These are phyloP conservation scores for Capreolus pygargus DNA, from an alignment of 2,113 vertebrate species.

Conservation along the genomic window DNA sequence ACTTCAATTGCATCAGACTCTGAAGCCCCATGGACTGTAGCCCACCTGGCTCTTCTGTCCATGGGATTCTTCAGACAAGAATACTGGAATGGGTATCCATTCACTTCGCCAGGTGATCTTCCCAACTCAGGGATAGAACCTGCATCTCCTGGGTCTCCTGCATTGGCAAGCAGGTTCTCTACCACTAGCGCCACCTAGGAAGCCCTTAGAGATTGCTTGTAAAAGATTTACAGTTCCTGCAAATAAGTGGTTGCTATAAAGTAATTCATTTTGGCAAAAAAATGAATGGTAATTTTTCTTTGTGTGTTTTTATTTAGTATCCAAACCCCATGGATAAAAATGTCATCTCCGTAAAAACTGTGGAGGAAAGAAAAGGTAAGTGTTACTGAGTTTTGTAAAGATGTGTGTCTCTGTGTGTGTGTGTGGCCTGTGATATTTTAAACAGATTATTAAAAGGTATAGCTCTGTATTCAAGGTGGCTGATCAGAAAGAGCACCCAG, in stretches of 20 bases:
- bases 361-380: conserved; percentile 82
- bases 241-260: background rate
- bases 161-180: background rate
- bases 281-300: conserved; percentile 25
- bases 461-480: background rate
- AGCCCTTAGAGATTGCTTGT: background rate
- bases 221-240: background rate
- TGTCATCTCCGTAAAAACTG: conserved; percentile 73
- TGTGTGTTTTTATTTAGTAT: conserved; percentile 75
- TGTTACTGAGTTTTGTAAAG: background rate
- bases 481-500: background rate
- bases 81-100: background rate
- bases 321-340: conserved; percentile 81
- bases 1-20: background rate
- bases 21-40: background rate
- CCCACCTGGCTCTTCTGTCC: background rate
- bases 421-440: background rate
- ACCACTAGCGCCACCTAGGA: background rate
- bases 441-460: background rate
- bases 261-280: background rate
- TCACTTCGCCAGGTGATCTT: background rate
- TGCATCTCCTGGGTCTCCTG: background rate
- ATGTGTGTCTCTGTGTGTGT: background rate
- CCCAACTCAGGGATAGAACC: background rate
- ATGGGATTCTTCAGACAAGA: background rate